Evolutionary conservation across 2,888 invertebrate species (phyloP), one percentile per base, ranked within the genome.

Genomic region (Tortrix viridana): DNA sequence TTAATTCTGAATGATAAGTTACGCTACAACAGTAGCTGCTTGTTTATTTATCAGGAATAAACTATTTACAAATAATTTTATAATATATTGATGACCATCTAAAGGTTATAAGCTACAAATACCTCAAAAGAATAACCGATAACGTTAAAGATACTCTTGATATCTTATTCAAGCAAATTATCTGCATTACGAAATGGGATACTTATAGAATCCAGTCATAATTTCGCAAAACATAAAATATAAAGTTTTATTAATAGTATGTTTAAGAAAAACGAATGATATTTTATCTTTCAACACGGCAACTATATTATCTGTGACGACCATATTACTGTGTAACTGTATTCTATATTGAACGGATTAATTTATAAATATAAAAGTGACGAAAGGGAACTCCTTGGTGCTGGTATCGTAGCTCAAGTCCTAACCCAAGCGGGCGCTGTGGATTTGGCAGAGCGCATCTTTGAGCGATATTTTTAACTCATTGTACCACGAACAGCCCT

Each of bases 381-480:
- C 63, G 66, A 73, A 70, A 72, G 75, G 75, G 75, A 77, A 76
- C 74, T 74, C 74, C 80, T 78, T 71, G 74, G 76, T 78, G 66
- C 62, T n/a, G 70, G 86, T 85, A 87, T 84, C 88, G 89, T 86
- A 88, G 88, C 84, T 86, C 85, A 86, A 84, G 84, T 82, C 85
- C 81, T 83, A 85, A 84, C 84, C 82, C 82, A 75, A 80, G 80
- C 77, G 79, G 80, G 74, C 81, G 80, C 77, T 79, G 70, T 78
- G 76, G 84, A 88, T 81, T 91, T 92, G 92, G 92, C 92, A 91
- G 82, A 84, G 91, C 88, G 86, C 89, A 88, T 91, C 91, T 89
- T 87, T 69, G 88, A 89, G 89, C 88, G 89, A 70, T 92, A 92
- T 92, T 92, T 92, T 89, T 92, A 92, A 90, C 92, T 92, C 92